A percentile compares a stretch with the other conserved stretches of the same genome.
Evolutionary conservation across 1,140 invertebrate genomes (phyloP).

Genomic region (Solenopsis invicta): DNA sequence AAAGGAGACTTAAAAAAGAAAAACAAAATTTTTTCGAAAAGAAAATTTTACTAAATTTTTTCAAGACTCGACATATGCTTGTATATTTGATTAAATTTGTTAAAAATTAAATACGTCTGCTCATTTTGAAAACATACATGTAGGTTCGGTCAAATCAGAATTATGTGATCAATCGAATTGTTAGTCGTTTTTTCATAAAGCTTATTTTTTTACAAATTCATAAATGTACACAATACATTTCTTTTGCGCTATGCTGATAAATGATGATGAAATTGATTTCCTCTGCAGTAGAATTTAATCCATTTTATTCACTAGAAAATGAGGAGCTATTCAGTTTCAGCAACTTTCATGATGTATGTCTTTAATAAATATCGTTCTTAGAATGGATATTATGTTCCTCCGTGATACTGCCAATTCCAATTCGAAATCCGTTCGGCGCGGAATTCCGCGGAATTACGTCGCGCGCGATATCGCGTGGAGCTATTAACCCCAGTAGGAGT

Average conservation of each 20-base stretch:
- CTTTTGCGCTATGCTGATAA: background rate
- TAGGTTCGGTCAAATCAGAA: background rate
- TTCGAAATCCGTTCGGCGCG: slow-evolving; percentile 17
- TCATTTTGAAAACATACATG: background rate
- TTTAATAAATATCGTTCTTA: background rate
- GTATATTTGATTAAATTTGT: background rate
- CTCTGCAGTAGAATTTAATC: background rate
- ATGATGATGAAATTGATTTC: background rate
- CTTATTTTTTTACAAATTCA: background rate
- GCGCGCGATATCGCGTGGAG: slow-evolving; percentile 55
- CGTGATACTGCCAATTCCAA: slow-evolving; percentile 20
- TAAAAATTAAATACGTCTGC: background rate
- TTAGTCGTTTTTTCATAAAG: background rate
- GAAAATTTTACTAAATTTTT: background rate
- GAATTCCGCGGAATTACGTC: slow-evolving; percentile 64
- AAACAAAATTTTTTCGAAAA: background rate
- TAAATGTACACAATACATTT: background rate
- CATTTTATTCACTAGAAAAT: background rate
- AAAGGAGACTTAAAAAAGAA: background rate
- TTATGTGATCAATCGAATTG: background rate
- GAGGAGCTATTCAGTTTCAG: background rate
- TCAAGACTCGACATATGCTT: background rate
- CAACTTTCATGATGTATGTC: background rate
- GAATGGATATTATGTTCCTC: background rate
- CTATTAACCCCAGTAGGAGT: slow-evolving; percentile 71